Evolutionary conservation across 2,113 vertebrate species (phyloP).

Genomic region (Microcebus murinus): DNA sequence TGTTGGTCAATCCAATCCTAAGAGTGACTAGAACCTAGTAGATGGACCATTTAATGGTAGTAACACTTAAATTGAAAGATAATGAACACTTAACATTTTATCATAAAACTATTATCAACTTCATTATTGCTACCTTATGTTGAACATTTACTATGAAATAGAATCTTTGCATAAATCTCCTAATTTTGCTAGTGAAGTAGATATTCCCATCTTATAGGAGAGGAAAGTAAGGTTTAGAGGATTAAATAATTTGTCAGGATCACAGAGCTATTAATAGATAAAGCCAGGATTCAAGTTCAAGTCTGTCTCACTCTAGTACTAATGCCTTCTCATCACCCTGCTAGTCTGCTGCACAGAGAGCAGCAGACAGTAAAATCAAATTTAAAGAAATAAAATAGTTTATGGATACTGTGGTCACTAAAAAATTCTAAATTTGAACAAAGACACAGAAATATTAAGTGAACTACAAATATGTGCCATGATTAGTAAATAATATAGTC

Average conservation of each 20-base stretch:
- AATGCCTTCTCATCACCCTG: not conserved
- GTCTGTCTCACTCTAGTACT: not conserved
- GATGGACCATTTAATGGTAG: not conserved
- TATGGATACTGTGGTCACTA: not conserved
- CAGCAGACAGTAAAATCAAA: not conserved
- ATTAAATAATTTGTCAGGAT: not conserved
- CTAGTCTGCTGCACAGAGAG: not conserved
- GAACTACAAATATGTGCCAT: not conserved
- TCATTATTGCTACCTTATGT: not conserved
- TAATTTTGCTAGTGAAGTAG: not conserved
- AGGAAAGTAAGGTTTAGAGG: not conserved
- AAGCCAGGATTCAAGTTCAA: not conserved
- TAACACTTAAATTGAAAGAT: not conserved
- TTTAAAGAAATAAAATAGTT: not conserved
- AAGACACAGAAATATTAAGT: not conserved
- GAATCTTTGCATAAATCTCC: not conserved
- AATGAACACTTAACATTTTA: not conserved
- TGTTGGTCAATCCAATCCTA: not conserved
- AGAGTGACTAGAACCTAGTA: not conserved
- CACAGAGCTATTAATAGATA: not conserved
- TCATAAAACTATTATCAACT: not conserved
- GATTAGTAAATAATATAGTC: not conserved
- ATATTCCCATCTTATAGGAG: not conserved
- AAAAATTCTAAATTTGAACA: constrained; percentile 21
- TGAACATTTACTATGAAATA: not conserved